These are phyloP conservation scores for Pandemis heparana DNA, from an alignment of 2,888 invertebrate species.

Conservation along the genomic window DNA sequence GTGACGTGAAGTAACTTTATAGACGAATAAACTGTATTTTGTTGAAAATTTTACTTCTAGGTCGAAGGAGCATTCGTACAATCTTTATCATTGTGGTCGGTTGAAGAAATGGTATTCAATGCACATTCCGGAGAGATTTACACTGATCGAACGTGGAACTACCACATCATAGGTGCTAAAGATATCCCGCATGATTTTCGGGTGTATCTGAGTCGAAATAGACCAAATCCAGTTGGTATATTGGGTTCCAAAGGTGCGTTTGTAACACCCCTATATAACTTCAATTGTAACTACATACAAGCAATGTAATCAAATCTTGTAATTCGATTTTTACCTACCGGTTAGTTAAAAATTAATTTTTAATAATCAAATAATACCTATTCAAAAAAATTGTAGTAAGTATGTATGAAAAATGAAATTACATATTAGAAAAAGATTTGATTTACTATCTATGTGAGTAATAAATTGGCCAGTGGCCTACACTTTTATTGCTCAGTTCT, in stretches of 20 bases:
- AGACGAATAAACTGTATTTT: background rate
- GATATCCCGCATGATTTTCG: conserved; percentile 64
- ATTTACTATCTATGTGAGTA: background rate
- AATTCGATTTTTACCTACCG: too few species aligned
- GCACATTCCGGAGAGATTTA: conserved; percentile 56
- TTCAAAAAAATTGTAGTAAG: too few species aligned
- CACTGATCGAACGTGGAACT: conserved; percentile 62
- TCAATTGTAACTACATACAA: too few species aligned
- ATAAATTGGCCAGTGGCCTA: background rate
- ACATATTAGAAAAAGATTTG: too few species aligned
- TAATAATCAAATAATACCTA: too few species aligned
- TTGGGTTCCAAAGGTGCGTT: conserved; percentile 63
- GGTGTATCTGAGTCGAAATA: conserved; percentile 55
- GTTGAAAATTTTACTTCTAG: conserved; percentile 27
- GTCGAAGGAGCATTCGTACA: conserved; percentile 45
- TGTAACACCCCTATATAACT: too few species aligned
- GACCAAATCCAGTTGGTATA: conserved; percentile 61
- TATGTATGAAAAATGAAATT: too few species aligned
- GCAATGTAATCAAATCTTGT: too few species aligned
- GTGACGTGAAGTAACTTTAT: background rate
- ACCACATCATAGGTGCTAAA: conserved; percentile 61
- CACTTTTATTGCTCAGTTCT: background rate
- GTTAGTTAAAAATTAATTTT: too few species aligned
- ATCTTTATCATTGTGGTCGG: conserved; percentile 54
- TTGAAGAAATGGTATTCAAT: conserved; percentile 57